These are phyloP conservation scores for Ladona fulva DNA, from an alignment of 1,140 invertebrate genomes.

Conservation along the genomic window DNA sequence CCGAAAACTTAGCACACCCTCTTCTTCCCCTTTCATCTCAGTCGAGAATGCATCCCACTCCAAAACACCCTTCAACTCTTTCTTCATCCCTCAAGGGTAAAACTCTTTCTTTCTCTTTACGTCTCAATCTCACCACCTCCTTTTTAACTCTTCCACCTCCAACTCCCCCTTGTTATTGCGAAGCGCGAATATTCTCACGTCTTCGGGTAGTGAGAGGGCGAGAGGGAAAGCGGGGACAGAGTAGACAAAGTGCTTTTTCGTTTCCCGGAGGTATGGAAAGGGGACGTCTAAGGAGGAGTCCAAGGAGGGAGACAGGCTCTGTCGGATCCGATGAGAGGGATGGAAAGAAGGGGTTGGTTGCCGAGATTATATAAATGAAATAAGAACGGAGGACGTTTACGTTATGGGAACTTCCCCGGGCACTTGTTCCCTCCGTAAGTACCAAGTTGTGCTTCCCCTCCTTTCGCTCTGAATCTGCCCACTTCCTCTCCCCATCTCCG, in stretches of 20 bases:
- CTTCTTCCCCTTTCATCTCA: too few species aligned
- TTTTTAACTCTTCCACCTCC: too few species aligned
- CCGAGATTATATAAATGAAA: constrained; percentile 7
- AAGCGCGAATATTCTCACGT: background rate
- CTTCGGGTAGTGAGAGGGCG: background rate
- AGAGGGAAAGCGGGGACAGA: background rate
- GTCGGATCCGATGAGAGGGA: background rate
- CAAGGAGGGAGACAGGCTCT: background rate
- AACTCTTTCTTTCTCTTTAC: background rate
- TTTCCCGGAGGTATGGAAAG: background rate
- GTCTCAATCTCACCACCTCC: background rate
- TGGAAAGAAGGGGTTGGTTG: background rate
- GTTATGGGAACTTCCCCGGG: constrained; percentile 6
- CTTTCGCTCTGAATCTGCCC: background rate
- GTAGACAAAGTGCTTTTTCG: constrained; percentile 2
- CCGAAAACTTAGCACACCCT: too few species aligned
- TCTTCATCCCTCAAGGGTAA: background rate
- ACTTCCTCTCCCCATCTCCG: background rate
- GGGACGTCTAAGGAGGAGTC: background rate
- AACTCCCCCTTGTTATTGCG: background rate
- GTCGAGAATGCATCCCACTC: background rate
- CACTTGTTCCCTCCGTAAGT: background rate
- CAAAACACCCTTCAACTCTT: background rate
- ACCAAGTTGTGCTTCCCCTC: background rate
- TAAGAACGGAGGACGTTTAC: constrained; percentile 8